Percentiles rank a stretch among this genome's conserved stretches.
Evolutionary conservation across 2,888 invertebrate genomes (phyloP).

Genomic region (Dinocampus coccinellae): DNA sequence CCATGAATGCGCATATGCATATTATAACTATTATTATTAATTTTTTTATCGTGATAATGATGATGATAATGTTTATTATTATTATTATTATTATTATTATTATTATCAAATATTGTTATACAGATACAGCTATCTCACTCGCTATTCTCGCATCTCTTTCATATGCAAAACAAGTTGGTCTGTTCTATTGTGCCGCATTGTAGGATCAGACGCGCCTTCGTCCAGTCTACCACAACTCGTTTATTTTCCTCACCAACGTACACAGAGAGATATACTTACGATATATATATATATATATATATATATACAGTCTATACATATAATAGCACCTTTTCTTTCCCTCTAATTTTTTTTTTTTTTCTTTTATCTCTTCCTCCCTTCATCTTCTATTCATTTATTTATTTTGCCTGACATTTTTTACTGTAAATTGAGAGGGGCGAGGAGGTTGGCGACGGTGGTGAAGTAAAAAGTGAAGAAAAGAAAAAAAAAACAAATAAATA

Average conservation of each 20-base stretch:
- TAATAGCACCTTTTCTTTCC: background rate
- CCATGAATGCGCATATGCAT: no score
- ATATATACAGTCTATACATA: conserved; percentile 9
- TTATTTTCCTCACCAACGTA: conserved; percentile 54
- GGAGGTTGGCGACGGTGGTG: no score
- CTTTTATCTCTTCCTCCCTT: no score
- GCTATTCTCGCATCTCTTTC: conserved; percentile 58
- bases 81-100: background rate
- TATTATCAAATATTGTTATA: conserved; percentile 32
- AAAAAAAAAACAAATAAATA: background rate
- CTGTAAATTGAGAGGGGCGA: no score
- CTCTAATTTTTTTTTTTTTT: no score
- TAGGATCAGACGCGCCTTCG: conserved; percentile 58
- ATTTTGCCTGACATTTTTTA: conserved; percentile 35
- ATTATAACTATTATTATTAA: no score
- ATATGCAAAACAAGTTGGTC: conserved; percentile 65
- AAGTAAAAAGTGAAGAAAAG: background rate
- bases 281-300: conserved; percentile 21
- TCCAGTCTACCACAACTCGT: conserved; percentile 64
- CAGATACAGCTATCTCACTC: conserved; percentile 35
- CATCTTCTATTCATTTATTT: conserved; percentile 39
- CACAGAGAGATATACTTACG: no score
- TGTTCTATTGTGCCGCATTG: conserved; percentile 64
- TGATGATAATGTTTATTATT: background rate
- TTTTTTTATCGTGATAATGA: no score